These are phyloP conservation scores for Malurus elegans DNA, from an alignment of 2,113 vertebrate genomes.

Conservation along the genomic window DNA sequence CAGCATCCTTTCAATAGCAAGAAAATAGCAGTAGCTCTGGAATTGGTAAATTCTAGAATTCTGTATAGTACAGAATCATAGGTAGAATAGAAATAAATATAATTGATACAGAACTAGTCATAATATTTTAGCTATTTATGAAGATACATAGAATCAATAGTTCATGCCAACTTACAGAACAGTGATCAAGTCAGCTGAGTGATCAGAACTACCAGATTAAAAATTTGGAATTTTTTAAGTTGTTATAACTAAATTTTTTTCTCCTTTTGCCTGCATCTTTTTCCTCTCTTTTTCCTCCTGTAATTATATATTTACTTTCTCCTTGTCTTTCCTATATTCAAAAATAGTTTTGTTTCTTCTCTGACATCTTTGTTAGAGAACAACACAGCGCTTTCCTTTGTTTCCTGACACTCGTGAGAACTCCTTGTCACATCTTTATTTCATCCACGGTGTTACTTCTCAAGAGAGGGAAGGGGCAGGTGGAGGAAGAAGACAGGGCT, in stretches of 20 bases:
- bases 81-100: neutral
- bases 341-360: neutral
- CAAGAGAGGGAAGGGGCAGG: neutral
- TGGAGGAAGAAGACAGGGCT: neutral
- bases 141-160: neutral
- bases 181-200: neutral
- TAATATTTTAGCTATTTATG: neutral
- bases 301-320: neutral
- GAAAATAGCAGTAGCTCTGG: neutral
- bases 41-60: neutral
- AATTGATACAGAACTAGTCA: neutral
- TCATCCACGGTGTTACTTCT: neutral
- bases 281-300: neutral
- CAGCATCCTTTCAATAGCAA: neutral
- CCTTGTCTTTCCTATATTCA: neutral
- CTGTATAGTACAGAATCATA: neutral
- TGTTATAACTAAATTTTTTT: neutral
- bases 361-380: neutral
- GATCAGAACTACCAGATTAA: neutral
- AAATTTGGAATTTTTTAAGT: neutral
- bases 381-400: neutral
- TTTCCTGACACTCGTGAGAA: neutral
- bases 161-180: neutral
- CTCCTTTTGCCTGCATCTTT: neutral
- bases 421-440: constrained; percentile 1